Evolutionary conservation across 2,888 invertebrate genomes (phyloP), one percentile per base, ranked within the genome.

Genomic region (Callyntrura guangdongensis): DNA sequence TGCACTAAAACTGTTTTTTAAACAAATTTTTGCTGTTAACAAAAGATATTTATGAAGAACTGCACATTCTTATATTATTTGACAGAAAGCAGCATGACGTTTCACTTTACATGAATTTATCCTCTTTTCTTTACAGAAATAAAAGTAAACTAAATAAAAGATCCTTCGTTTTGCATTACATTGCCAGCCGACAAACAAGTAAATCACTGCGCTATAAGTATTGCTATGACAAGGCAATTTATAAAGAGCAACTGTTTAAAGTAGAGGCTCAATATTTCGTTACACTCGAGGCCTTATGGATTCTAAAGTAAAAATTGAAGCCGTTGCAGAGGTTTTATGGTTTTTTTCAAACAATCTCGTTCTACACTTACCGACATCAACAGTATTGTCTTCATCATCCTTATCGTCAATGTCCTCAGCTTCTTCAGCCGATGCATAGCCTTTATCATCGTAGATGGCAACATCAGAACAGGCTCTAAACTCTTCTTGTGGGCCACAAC

Each of bases 391-490:
- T 82, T 94, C 14, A 95, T 95, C 91, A 22, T 90, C 86, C 27
- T 90, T 86, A 17, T 87, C 87, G 74, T 94, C 14, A 95, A 95
- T 93, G 56, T 94, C 94, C n/a, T 94, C 94, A 90, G 94, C 94
- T 87, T 93, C 93, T 85, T 93, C 94, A 22, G 93, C 92, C 0
- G 94, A 93, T 27, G 93, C 94, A 90, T 92, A 91, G 74, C 95
- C 95, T 22, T 95, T 94, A 86, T 95, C 95, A 89, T 96, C 96
- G 1, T 96, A 96, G 59, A 98, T 96, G 17, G 97, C 96, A 69
- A 98, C 96, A 94, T 98, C 98, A 0, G 98, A 97, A 93, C 98
- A 98, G 0, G 97, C 97, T 22, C 98, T 96, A 94, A 98, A 98
- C 27, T 93, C 85, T 59, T 90, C 92, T 82, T 92, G 93, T 59